Evolutionary conservation across 2,113 vertebrate genomes (phyloP), one percentile per base, ranked within the genome.

Genomic region (Anser brachyrhynchus): DNA sequence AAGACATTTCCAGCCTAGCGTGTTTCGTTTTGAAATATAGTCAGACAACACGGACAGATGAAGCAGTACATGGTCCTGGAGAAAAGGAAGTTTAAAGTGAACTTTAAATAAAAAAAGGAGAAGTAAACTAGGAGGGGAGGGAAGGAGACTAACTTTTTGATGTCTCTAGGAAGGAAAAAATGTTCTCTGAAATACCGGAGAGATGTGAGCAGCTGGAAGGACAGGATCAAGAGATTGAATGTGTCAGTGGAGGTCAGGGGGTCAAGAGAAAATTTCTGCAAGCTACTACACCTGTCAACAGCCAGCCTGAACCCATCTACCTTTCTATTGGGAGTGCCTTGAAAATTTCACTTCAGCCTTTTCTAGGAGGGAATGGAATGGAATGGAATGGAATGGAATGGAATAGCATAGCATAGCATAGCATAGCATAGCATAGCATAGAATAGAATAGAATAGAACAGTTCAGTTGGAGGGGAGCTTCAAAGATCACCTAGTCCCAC

Each of bases 1-100:
- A 96, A 96, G 44, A 89, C 4, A 96, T 96, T 95, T 94, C 83
- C 83, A 93, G 73, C 61, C 9, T 61, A 43, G 52, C 26, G 13
- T 84, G 51, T 54, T 94, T 92, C 41, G 43, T 90, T 96, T 78
- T 89, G 65, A 91, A 92, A 39, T 87, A 62, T 8, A 87, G 66
- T 92, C 65, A 72, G 75, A 81, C 4, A 4, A 31, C 4, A 3
- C 33, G 89, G 83, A 11, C 87, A 89, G 59, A 89, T 83, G 37
- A 44, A 87, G n/a, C 0, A 1, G 33, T 67, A 64, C 3, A 4
- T 77, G 62, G 58, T 84, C 62, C 61, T 87, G 49, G 23, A 92
- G 66, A 84, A 92, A 82, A 69, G 21, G 92, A 71, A 86, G 75
- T 61, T 43, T 90, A 25, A 17, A 65, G 55, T 37, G 17, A 70